Evolutionary conservation across 2,113 vertebrate genomes (phyloP).

Genomic region (Rhagologus leucostigma): DNA sequence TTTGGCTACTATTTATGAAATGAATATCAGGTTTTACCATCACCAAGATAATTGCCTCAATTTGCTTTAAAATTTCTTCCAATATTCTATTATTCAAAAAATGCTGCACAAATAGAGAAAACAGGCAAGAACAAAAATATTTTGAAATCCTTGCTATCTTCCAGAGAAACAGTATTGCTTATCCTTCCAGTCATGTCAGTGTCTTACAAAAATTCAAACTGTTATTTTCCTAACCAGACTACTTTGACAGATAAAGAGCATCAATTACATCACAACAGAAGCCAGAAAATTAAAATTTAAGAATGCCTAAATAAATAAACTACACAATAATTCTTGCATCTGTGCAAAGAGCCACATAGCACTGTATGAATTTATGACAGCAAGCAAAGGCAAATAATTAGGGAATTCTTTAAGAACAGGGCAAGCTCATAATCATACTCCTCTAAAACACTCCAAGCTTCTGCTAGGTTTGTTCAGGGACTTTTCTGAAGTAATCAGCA

Average conservation of each 20-base stretch:
- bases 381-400: neutral
- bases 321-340: neutral
- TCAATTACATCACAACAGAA: neutral
- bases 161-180: neutral
- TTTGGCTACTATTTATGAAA: neutral
- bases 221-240: neutral
- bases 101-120: neutral
- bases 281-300: neutral
- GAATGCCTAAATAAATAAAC: neutral
- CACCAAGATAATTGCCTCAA: neutral
- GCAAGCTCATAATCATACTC: neutral
- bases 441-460: neutral
- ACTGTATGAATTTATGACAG: neutral
- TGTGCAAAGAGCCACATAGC: neutral
- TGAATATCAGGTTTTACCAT: neutral
- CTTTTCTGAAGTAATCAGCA: neutral
- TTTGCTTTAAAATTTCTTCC: neutral
- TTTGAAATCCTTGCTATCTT: neutral
- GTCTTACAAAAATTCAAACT: neutral
- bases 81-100: neutral
- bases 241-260: neutral
- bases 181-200: neutral
- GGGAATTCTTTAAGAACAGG: neutral
- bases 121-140: neutral
- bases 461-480: neutral